Base-by-base conservation (phyloP, 2,797 vertebrate species). In the Enteromius paludinosus region DNA sequence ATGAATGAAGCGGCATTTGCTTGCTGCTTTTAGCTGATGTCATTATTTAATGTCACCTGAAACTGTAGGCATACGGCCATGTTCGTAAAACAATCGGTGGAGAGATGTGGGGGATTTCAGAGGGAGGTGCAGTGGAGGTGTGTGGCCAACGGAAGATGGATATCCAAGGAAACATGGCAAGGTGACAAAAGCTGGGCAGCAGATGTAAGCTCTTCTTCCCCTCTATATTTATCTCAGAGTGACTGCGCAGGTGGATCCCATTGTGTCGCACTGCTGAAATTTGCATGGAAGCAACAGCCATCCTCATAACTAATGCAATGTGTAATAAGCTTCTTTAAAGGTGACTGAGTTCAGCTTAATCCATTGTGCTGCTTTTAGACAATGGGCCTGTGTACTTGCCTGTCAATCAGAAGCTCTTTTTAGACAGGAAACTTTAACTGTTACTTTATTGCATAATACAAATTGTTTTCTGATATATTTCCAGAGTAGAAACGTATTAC, bases 181-280 rank as follows among this genome's bases (percentile, higher is more conserved):
- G 84, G 81, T 85, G 84, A 86, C 84, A 89, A 86, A 86, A 90
- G 90, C 87, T 89, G 86, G 84, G 62, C 75, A 83, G 85, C 86
- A 90, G 86, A 90, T 87, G 85, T 88, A 74, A 78, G 70, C 28
- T 76, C 65, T 20, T 59, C 77, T 66, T 54, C 41, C 59, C 30
- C 69, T 83, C 79, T 87, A 61, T 85, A 84, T 88, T 85, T 87
- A 88, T 84, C 85, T 74, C 45, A 52, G 43, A 73, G 45, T 83
- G 38, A 18, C 8, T 64, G 56, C 65, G 68, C 88, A 90, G 89
- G 90, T 90, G 87, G 84, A 86, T 71, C 70, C 77, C 45, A 85
- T 84, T 77, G 83, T 59, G 83, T 80, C 68, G 20, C 84, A 59
- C 68, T 65, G 82, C 74, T 79, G 83, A 89, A 87, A 87, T 83